Conservation (phyloP, 2,888 invertebrate species). For the Eristalinus aeneus region DNA sequence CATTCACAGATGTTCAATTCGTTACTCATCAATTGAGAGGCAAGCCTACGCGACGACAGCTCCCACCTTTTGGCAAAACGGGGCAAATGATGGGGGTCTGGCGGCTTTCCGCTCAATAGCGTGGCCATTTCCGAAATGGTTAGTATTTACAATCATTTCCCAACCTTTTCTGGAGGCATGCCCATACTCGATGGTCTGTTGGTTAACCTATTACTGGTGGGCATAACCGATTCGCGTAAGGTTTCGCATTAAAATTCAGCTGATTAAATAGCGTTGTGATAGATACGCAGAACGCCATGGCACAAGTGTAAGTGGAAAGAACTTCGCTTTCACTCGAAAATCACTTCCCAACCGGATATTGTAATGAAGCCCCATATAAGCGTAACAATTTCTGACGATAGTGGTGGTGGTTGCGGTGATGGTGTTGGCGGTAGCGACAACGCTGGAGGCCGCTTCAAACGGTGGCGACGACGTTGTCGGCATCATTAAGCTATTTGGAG, state of each 20-base stretch:
- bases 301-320: slow-evolving; percentile 12
- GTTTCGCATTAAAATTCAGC: not conserved
- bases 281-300: not conserved
- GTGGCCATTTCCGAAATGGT: not conserved
- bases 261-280: not conserved
- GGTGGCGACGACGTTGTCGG: slow-evolving; percentile 20
- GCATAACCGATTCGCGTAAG: not conserved
- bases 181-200: not conserved
- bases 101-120: slow-evolving; percentile 1
- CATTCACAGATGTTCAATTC: slow-evolving; percentile 18
- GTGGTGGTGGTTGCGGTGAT: not conserved
- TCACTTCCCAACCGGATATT: slow-evolving; percentile 54
- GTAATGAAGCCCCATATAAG: slow-evolving; percentile 59
- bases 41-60: slow-evolving; percentile 40
- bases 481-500: slow-evolving; percentile 50
- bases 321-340: slow-evolving; percentile 49
- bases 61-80: slow-evolving; percentile 16
- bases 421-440: not conserved
- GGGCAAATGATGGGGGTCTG: slow-evolving; percentile 20
- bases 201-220: not conserved
- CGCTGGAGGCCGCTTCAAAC: not conserved
- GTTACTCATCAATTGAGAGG: slow-evolving; percentile 19
- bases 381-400: slow-evolving; percentile 25
- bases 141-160: slow-evolving; percentile 25
- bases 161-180: slow-evolving; percentile 12